Evolutionary conservation across 2,888 invertebrate genomes (phyloP).

Genomic region (Drosophila rellima): DNA sequence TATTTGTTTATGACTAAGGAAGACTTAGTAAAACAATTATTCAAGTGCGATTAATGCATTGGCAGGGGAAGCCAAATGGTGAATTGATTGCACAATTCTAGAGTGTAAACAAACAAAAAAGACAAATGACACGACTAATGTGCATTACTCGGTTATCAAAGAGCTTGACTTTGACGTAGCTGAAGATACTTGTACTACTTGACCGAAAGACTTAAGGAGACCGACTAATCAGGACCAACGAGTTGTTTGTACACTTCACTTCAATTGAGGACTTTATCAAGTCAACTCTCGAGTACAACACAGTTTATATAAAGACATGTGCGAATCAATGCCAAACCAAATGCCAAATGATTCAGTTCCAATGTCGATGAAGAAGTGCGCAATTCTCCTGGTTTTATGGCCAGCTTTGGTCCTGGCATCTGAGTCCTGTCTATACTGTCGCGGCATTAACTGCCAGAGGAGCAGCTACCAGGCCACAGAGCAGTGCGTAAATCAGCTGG

Average conservation of each 20-base stretch:
- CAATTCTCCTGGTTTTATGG: constrained; percentile 25
- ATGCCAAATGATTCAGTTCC: constrained; percentile 41
- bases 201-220: not conserved
- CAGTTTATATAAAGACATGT: constrained; percentile 66
- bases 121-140: constrained; percentile 31
- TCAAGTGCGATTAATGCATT: constrained; percentile 11
- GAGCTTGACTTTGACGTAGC: constrained; percentile 39
- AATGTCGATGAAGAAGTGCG: constrained; percentile 53
- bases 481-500: constrained; percentile 67
- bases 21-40: constrained; percentile 11
- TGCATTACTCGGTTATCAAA: constrained; percentile 38
- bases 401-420: constrained; percentile 42
- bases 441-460: constrained; percentile 73
- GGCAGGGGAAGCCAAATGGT: constrained; percentile 19
- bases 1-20: constrained; percentile 51
- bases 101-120: constrained; percentile 21
- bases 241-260: constrained; percentile 34
- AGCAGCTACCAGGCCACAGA: constrained; percentile 55
- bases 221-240: constrained; percentile 25
- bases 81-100: constrained; percentile 31
- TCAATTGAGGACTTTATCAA: constrained; percentile 11
- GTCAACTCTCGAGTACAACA: constrained; percentile 24
- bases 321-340: constrained; percentile 22
- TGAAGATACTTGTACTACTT: constrained; percentile 26
- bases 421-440: constrained; percentile 66